phyloP scores from a whole-genome alignment of 2,113 vertebrate species.

The Myanophis thanlyinensis region DNA sequence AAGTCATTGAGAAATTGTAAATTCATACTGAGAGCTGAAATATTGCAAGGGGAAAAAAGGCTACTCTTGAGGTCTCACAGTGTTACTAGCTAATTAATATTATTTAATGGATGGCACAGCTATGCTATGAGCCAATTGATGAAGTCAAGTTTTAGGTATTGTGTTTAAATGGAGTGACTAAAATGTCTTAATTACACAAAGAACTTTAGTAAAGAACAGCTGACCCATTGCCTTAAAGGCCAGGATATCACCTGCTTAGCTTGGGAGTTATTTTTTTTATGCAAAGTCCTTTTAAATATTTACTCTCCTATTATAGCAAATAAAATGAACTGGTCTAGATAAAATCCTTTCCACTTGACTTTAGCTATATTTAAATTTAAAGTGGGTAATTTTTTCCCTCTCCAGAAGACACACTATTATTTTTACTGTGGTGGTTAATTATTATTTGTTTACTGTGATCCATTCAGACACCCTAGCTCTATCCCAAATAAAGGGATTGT shows the following conservation, averaged over 20 bases:
- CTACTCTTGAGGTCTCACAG: background rate
- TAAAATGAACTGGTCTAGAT: background rate
- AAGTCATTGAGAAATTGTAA: constrained; percentile 1
- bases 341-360: background rate
- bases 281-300: background rate
- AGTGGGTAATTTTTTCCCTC: background rate
- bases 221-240: background rate
- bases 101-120: background rate
- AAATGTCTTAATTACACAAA: background rate
- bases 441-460: background rate
- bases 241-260: background rate
- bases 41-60: background rate
- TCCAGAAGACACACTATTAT: background rate
- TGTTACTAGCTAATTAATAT: background rate
- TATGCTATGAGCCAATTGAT: background rate
- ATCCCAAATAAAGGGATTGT: no score
- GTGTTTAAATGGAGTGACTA: background rate
- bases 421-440: background rate
- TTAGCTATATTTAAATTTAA: background rate
- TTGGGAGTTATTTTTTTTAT: background rate
- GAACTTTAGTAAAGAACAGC: background rate
- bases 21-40: background rate
- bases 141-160: background rate
- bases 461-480: no score
- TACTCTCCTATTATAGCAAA: background rate